These are phyloP conservation scores for Eciton burchellii DNA, from an alignment of 1,140 invertebrate genomes.

Conservation along the genomic window DNA sequence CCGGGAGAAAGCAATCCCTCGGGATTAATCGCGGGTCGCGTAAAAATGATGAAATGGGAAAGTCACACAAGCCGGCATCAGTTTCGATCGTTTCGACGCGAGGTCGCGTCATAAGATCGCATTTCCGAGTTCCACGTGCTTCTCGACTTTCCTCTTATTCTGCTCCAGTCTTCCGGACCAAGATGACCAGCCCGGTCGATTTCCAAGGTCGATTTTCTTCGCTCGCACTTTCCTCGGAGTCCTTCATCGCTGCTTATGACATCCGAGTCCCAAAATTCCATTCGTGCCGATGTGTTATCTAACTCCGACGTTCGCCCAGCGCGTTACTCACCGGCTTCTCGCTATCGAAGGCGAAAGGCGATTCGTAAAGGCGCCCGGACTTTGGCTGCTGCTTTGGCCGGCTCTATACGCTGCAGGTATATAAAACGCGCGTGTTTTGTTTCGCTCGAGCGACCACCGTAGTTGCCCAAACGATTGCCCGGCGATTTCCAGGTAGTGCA, in stretches of 20 bases:
- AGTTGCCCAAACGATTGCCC: constrained; percentile 51
- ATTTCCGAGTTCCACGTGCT: background rate
- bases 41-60: constrained; percentile 43
- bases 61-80: too few species aligned
- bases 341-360: constrained; percentile 64
- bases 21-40: constrained; percentile 21
- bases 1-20: background rate
- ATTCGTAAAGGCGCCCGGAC: constrained; percentile 35
- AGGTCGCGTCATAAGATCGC: too few species aligned
- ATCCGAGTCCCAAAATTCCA: constrained; percentile 57
- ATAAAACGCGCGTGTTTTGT: constrained; percentile 64
- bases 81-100: too few species aligned
- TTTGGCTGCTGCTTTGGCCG: background rate
- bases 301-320: constrained; percentile 44
- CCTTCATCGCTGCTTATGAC: background rate
- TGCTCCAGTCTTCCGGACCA: background rate
- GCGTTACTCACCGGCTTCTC: constrained; percentile 58
- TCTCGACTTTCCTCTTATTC: background rate
- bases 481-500: constrained; percentile 62
- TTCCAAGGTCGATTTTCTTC: background rate
- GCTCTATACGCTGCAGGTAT: constrained; percentile 33
- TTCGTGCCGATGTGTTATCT: constrained; percentile 59
- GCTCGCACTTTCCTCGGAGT: background rate
- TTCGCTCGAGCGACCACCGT: constrained; percentile 66
- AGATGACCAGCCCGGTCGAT: background rate